These are phyloP conservation scores for Apamea monoglypha DNA, from an alignment of 2,888 invertebrate genomes.

Conservation along the genomic window DNA sequence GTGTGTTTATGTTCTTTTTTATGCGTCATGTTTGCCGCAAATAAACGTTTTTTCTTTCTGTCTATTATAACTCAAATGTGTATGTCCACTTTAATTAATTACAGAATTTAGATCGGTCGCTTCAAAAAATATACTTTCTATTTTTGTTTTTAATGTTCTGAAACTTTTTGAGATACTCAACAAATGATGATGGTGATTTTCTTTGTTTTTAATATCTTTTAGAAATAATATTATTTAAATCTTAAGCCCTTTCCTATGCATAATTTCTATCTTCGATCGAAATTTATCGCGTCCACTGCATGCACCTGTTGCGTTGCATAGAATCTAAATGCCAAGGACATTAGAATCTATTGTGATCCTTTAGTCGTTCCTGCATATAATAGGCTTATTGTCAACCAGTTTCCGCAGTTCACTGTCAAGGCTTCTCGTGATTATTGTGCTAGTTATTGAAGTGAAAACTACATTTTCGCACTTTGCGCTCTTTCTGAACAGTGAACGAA, in stretches of 20 bases:
- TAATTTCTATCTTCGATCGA: neutral
- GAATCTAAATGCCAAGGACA: constrained; percentile 24
- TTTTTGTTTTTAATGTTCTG: too few relatives aligned
- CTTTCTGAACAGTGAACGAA: neutral
- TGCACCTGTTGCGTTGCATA: constrained; percentile 14
- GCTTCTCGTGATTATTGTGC: neutral
- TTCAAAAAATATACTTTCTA: neutral
- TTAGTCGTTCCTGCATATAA: constrained; percentile 25
- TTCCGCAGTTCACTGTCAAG: constrained; percentile 37
- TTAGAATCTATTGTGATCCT: constrained; percentile 24
- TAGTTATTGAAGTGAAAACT: neutral
- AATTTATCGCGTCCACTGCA: neutral
- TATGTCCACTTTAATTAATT: neutral
- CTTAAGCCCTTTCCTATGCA: neutral
- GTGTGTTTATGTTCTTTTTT: too few relatives aligned
- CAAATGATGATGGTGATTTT: too few relatives aligned
- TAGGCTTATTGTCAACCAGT: constrained; percentile 26
- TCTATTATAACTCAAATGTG: neutral
- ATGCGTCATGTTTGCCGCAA: too few relatives aligned
- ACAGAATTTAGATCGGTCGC: neutral
- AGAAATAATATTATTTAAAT: neutral
- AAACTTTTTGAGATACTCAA: neutral
- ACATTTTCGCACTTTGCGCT: neutral
- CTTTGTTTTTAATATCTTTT: too few relatives aligned
- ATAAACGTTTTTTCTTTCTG: too few relatives aligned